Evolutionary conservation across 2,113 vertebrate species (phyloP).

Genomic region (Nothoprocta pentlandii): DNA sequence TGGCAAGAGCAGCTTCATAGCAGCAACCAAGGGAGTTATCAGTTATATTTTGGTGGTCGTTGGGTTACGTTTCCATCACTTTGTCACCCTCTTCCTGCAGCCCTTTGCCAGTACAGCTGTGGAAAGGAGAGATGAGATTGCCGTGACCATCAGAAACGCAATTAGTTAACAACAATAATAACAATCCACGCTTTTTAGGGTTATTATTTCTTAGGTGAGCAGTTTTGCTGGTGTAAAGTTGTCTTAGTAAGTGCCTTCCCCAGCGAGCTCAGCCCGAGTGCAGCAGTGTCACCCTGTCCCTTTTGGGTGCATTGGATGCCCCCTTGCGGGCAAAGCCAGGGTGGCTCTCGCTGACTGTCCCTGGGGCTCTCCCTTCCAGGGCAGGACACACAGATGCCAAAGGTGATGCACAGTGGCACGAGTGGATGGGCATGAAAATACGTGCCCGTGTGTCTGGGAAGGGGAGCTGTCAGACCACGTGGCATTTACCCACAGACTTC

Average conservation of each 20-base stretch:
- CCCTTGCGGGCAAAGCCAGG: fast-evolving
- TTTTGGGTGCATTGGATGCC: background rate
- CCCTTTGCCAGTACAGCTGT: background rate
- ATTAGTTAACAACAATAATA: background rate
- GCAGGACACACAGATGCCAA: background rate
- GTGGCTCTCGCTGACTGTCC: background rate
- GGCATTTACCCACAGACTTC: background rate
- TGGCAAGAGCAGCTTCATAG: background rate
- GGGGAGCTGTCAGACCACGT: fast-evolving
- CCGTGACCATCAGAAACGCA: background rate
- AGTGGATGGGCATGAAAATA: fast-evolving
- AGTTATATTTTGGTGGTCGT: background rate
- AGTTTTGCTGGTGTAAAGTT: background rate
- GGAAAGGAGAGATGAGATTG: background rate
- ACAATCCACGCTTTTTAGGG: background rate
- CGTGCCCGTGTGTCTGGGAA: fast-evolving
- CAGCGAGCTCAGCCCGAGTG: background rate
- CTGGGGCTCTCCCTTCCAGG: fast-evolving
- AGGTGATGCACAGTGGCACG: fast-evolving
- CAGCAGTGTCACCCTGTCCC: fast-evolving
- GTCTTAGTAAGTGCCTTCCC: background rate
- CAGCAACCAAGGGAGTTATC: background rate
- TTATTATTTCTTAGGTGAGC: fast-evolving
- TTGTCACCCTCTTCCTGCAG: background rate
- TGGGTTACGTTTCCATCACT: background rate